A percentile compares a stretch with the other conserved stretches of the same genome.
These are phyloP conservation scores for Piezodorus guildinii DNA, from an alignment of 1,140 invertebrate genomes.

Conservation along the genomic window DNA sequence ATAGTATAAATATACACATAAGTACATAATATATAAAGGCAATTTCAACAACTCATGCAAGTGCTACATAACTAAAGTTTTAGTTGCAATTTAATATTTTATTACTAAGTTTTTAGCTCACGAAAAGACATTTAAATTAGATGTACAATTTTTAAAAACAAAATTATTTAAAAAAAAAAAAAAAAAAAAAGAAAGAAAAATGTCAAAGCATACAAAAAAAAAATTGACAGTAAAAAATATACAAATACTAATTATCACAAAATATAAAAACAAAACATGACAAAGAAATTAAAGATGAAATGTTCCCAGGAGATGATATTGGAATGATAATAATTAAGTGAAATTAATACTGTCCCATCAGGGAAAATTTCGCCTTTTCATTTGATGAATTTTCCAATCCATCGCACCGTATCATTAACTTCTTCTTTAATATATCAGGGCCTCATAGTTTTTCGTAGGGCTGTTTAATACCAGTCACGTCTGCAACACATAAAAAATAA, in stretches of 20 bases:
- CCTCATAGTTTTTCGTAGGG: conserved; percentile 79
- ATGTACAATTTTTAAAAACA: conserved; percentile 17
- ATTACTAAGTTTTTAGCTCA: background rate
- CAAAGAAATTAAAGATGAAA: no score
- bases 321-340: no score
- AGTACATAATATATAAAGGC: conserved; percentile 9
- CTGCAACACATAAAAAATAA: conserved; percentile 49
- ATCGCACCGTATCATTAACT: no score
- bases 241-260: conserved; percentile 30
- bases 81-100: conserved; percentile 1
- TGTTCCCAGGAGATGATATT: no score
- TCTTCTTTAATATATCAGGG: conserved; percentile 22
- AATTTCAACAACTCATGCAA: conserved; percentile 2
- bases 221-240: background rate
- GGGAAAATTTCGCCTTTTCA: no score
- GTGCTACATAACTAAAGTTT: conserved; percentile 12
- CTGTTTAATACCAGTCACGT: conserved; percentile 67
- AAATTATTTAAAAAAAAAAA: conserved; percentile 2
- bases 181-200: no score
- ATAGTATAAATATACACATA: conserved; percentile 18
- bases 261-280: conserved; percentile 31
- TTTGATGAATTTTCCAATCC: no score
- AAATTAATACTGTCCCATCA: no score
- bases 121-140: conserved; percentile 9
- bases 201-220: conserved; percentile 15